Evolutionary conservation across 2,888 invertebrate species (phyloP), one percentile per base, ranked within the genome.

Genomic region (Caenorhabditis sp.): DNA sequence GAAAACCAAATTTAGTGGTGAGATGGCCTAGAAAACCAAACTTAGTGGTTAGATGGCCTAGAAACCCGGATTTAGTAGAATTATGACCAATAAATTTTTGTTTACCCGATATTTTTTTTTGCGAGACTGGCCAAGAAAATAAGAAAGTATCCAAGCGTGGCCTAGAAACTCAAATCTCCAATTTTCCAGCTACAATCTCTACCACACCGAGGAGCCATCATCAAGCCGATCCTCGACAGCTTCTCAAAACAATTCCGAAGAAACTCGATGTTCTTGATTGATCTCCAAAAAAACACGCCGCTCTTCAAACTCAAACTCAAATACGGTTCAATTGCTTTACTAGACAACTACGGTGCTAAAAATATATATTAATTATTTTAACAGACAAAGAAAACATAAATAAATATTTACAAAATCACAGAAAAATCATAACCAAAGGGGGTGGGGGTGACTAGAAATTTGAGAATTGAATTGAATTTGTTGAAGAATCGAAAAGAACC

Each of bases 171-270:
- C n/a, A n/a, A 31, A 31, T 56, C 17, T 56, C 27, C 17, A 26
- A 8, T 4, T 27, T 58, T 62, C 53, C 63, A 80, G 80, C 4
- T 78, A 70, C 63, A 78, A 74, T 38, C 66, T 80, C 58, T 80
- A 80, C 69, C 75, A 70, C 66, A 36, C 56, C n/a, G 77, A 77
- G 12, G 77, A 80, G 57, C 74, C 77, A 3, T 50, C 74, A 0
- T 74, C 76, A 21, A 70, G 71, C 52, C 74, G 77, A 12, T 76
- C 76, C 0, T 80, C 80, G 20, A 70, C 70, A 2, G 66, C 63
- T 1, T 74, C 74, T 14, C 69, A 74, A 21, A 72, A 77, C 49
- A 80, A 72, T 31, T 80, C 80, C 5, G 80, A 80, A 38, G 70
- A 66, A 31, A 62, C 74, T 5, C 17, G 66, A 2, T 61, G 64